Conservation (phyloP, 1,140 invertebrate species). For the Lepidostoma basale region DNA sequence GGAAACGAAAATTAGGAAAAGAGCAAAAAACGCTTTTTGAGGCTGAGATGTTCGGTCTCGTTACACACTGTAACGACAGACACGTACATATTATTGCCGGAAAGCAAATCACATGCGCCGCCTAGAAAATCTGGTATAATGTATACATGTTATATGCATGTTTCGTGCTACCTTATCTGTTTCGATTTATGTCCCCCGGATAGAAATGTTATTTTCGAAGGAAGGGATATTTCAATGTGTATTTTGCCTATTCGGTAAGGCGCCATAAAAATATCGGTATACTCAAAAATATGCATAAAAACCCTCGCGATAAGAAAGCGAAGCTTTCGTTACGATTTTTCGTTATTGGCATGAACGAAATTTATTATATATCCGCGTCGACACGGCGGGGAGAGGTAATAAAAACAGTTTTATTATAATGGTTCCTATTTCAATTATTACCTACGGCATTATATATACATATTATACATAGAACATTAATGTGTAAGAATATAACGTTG, state of each 20-base stretch:
- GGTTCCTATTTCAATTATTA: constrained; percentile 24
- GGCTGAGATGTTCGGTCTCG: no score
- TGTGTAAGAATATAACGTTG: no score
- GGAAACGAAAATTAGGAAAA: constrained; percentile 2
- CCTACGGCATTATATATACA: no score
- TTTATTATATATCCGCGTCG: constrained; percentile 6
- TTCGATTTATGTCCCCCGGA: constrained; percentile 27
- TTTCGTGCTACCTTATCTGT: constrained; percentile 33
- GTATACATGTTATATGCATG: no score
- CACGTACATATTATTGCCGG: not conserved
- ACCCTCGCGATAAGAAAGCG: constrained; percentile 20
- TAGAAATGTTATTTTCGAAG: constrained; percentile 14
- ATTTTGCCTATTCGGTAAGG: constrained; percentile 25
- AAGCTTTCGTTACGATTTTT: constrained; percentile 23
- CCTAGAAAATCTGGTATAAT: no score
- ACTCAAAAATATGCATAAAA: constrained; percentile 36
- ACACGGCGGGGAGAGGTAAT: not conserved
- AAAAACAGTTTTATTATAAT: constrained; percentile 20
- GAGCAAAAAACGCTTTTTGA: not conserved
- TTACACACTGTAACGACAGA: no score
- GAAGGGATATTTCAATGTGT: not conserved
- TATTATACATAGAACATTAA: no score
- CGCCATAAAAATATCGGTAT: constrained; percentile 30
- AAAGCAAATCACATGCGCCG: constrained; percentile 1
- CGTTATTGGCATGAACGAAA: constrained; percentile 23